Evolutionary conservation across 1,140 invertebrate genomes (phyloP).

Genomic region (Drepana arcuata): DNA sequence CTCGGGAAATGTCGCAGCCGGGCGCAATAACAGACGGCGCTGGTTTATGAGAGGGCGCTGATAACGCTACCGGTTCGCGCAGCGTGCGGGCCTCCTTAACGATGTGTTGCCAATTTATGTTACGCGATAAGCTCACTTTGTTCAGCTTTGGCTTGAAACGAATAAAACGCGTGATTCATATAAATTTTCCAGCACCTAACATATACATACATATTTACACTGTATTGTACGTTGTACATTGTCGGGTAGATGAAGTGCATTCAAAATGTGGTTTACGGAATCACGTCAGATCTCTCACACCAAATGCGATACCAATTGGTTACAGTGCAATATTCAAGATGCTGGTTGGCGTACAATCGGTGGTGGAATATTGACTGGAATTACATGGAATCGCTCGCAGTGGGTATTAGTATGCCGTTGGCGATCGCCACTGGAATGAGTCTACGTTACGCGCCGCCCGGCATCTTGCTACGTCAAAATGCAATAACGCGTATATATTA

Average conservation of each 20-base stretch:
- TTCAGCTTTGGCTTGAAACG: constrained; percentile 49
- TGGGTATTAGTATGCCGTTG: constrained; percentile 61
- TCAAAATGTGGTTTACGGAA: too few species aligned
- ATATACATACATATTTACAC: too few species aligned
- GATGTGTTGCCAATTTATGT: constrained; percentile 69
- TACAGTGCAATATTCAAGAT: constrained; percentile 61
- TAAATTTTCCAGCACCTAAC: too few species aligned
- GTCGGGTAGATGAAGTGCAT: too few species aligned
- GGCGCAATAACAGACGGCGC: constrained; percentile 50
- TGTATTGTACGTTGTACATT: too few species aligned
- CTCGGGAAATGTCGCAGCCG: constrained; percentile 42
- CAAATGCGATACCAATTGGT: background rate
- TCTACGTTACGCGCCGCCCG: constrained; percentile 43
- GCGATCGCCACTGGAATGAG: constrained; percentile 58
- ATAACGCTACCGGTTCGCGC: constrained; percentile 47
- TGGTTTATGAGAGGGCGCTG: constrained; percentile 61
- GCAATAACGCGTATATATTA: constrained; percentile 45
- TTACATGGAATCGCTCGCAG: constrained; percentile 57
- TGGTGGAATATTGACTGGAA: constrained; percentile 45
- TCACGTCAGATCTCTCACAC: too few species aligned
- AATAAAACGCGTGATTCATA: too few species aligned
- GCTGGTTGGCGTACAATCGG: constrained; percentile 48
- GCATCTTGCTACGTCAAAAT: constrained; percentile 46
- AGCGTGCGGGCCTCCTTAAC: constrained; percentile 58
- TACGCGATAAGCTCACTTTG: constrained; percentile 64